Conservation (phyloP, 2,888 invertebrate genomes). For the Tortricodes alternella region DNA sequence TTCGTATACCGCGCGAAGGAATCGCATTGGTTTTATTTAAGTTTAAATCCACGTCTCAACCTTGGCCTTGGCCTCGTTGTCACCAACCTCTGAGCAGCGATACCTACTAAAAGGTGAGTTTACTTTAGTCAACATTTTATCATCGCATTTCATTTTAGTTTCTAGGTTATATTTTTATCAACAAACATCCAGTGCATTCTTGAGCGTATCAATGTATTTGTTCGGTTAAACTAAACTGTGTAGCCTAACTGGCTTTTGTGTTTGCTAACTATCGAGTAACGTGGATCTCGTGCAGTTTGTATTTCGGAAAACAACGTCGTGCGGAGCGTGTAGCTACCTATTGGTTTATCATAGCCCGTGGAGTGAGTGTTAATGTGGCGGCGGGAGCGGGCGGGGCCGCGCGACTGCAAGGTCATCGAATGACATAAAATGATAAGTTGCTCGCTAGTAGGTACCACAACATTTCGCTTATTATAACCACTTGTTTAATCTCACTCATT, state of each 20-base stretch:
- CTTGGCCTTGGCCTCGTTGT: no score
- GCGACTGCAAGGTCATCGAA: conserved; percentile 16
- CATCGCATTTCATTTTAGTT: not conserved
- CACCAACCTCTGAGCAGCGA: no score
- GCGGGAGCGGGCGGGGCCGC: not conserved
- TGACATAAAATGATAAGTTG: conserved; percentile 23
- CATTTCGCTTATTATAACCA: no score
- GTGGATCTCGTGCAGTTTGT: not conserved
- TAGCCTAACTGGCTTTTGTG: no score
- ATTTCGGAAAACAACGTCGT: conserved; percentile 2
- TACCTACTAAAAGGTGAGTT: conserved; percentile 16
- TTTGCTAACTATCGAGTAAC: not conserved
- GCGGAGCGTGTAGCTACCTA: not conserved
- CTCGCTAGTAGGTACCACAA: no score
- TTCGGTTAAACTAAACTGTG: no score
- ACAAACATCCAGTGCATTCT: not conserved
- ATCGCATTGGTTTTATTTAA: no score
- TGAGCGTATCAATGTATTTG: no score
- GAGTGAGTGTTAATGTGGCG: no score
- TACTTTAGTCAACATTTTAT: not conserved
- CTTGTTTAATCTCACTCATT: no score
- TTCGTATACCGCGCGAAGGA: no score
- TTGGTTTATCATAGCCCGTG: not conserved
- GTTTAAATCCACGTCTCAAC: no score
- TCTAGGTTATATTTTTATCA: conserved; percentile 6